A percentile compares a stretch with the other conserved stretches of the same genome.
Evolutionary conservation across 1,140 invertebrate genomes (phyloP).

Genomic region (Pararge aegeria): DNA sequence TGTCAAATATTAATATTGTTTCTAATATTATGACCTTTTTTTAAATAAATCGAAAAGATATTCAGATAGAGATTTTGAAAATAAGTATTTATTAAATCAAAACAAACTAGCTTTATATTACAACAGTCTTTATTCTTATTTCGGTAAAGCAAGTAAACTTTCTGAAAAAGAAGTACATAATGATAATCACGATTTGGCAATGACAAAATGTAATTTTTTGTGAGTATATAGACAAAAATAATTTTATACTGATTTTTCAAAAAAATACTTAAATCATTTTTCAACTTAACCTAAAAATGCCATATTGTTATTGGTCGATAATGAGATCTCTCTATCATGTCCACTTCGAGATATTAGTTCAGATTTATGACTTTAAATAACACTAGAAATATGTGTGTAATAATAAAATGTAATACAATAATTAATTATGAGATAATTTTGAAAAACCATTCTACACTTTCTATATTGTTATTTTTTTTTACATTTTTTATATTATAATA

Average conservation of each 20-base stretch:
- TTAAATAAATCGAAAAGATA: conserved; percentile 2
- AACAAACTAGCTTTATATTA: conserved; percentile 68
- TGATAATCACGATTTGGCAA: conserved; percentile 67
- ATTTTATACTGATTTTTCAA: conserved; percentile 48
- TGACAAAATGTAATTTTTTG: conserved; percentile 39
- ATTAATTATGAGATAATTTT: conserved; percentile 50
- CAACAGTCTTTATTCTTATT: conserved; percentile 79
- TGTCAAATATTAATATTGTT: background rate
- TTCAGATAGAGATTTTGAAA: conserved; percentile 37
- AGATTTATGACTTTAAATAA: conserved; percentile 59
- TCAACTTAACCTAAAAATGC: conserved; percentile 76
- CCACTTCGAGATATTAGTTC: conserved; percentile 61
- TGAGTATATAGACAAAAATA: conserved; percentile 46
- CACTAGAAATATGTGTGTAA: conserved; percentile 63
- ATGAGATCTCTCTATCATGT: conserved; percentile 75
- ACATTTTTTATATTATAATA: conserved; percentile 40
- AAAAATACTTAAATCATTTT: conserved; percentile 62
- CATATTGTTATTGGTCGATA: conserved; percentile 78
- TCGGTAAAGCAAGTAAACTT: conserved; percentile 68
- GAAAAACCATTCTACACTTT: conserved; percentile 60
- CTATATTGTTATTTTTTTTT: conserved; percentile 58
- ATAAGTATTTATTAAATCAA: conserved; percentile 63
- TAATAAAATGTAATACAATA: conserved; percentile 59
- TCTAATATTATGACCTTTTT: background rate
- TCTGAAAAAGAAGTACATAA: conserved; percentile 55